Base-by-base conservation (phyloP, 2,797 vertebrate species). In the Rhyacichthys aspro region DNA sequence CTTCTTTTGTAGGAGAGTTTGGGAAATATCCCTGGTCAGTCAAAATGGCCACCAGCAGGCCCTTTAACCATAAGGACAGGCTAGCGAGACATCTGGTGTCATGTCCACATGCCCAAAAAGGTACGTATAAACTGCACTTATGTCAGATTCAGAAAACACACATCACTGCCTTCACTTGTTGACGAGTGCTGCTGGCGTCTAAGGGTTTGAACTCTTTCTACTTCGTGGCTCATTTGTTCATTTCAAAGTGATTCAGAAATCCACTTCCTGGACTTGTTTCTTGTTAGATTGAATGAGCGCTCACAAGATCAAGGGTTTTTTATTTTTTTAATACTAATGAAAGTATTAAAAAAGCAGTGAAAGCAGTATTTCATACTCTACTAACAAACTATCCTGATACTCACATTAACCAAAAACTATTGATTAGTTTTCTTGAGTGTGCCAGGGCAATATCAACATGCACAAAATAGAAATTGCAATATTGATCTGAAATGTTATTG, bases 1-100 rank as follows among this genome's bases (percentile, higher is more conserved):
- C 79, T 82, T 84, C 23, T 80, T 87, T 83, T 85, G n/a, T 87
- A 83, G 74, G 80, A 42, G 60, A 79, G 56, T 79, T 46, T 85
- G 79, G 63, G 60, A 71, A 83, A 83, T 81, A 67, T 84, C 78
- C 74, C 76, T 76, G 78, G 80, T 82, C 81, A 74, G 55, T 81
- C 76, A 89, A 74, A 83, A 71, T 66, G 73, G 55, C 74, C 67
- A 15, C 32, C 46, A 8, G 39, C 73, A 74, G 73, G 63, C 77
- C 66, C 63, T 84, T 70, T 59, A 80, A 79, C 83, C 74, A 75
- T 79, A 85, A 81, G 82, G 76, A 85, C 74, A 85, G 79, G 60
- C 76, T 85, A 81, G 78, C 55, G n/a, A 78, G 80, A 76, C 76
- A 83, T 56, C 72, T 78, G 81, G 80, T 74, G 65, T 83, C 58